A percentile compares a stretch with the other conserved stretches of the same genome.
These are phyloP conservation scores for Sarcophaga variegata DNA, from an alignment of 2,888 invertebrate species.

Conservation along the genomic window DNA sequence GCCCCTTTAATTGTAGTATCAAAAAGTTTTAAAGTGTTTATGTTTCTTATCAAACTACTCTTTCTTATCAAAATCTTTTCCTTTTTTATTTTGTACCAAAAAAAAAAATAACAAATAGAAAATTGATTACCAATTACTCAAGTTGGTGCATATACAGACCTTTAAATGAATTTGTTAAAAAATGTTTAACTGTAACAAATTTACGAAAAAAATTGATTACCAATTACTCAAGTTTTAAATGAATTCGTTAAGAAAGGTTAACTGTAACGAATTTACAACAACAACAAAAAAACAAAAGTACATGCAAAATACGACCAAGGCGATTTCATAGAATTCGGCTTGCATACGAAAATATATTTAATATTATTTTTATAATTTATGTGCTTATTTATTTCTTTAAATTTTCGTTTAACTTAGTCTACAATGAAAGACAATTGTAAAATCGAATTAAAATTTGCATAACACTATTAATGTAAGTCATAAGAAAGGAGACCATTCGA, in stretches of 20 bases:
- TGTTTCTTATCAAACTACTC: constrained; percentile 38
- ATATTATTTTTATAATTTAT: no score
- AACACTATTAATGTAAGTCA: no score
- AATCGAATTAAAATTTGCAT: no score
- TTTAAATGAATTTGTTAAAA: background rate
- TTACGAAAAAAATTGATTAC: background rate
- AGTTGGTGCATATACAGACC: background rate
- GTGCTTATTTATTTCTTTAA: no score
- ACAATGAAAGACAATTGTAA: no score
- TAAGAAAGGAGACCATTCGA: no score
- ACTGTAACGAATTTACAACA: no score
- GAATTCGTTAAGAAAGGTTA: no score
- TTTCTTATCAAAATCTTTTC: constrained; percentile 21
- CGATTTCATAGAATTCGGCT: no score
- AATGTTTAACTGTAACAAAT: no score
- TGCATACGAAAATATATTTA: background rate
- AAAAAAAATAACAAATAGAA: background rate
- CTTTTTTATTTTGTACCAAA: background rate
- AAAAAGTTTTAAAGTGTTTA: constrained; percentile 38
- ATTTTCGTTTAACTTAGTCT: no score
- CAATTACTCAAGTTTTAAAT: no score
- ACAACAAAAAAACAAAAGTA: background rate
- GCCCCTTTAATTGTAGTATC: background rate
- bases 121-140: constrained; percentile 12
- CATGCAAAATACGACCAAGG: background rate